Evolutionary conservation across 1,140 invertebrate species (phyloP), one percentile per base, ranked within the genome.

Genomic region (Uloborus diversus): DNA sequence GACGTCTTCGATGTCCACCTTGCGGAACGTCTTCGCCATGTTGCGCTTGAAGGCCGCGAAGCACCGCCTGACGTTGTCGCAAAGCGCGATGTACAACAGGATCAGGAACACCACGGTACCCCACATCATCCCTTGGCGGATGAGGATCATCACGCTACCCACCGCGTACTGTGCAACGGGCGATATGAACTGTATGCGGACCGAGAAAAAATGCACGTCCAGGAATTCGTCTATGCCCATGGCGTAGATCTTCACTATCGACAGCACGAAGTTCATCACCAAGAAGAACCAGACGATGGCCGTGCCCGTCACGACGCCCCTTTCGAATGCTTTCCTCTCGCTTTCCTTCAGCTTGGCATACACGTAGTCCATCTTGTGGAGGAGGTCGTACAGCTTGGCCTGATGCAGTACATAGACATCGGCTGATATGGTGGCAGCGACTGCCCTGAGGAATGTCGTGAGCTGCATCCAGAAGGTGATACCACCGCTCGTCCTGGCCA

Each of bases 391-490:
- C n/a, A 75, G 11, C 27, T 75, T 75, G n/a, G 27, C 35, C 35
- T 35, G 35, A 14, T 75, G 57, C 0, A 51, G 0, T 9, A 75
- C 42, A 32, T 75, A 75, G 11, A 75, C 33, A 27, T 75, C 70
- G n/a, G 59, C 59, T 30, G 57, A 75, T 23, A 64, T 25, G 1
- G 70, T 62, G 2, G 70, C 70, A 14, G 57, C 35, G 51, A 33
- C 33, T 11, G 57, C 57, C 27, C 42, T 64, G 13, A 75, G 2
- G n/a, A 59, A 75, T 0, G 42, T 62, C 0, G 57, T 32, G 0
- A 75, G n/a, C 27, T 62, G 57, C 57, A 75, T 49, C 70, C 70
- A 75, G 32, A 64, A 75, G 32, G 27, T 59, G 3, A 75, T 25
- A 17, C 70, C 70, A 25, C 70, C 70, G 3, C n/a, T 33, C 2